A percentile compares a stretch with the other conserved stretches of the same genome.
phyloP scores from a whole-genome alignment of 2,797 vertebrate genomes.

The Centropyge bicolor region DNA sequence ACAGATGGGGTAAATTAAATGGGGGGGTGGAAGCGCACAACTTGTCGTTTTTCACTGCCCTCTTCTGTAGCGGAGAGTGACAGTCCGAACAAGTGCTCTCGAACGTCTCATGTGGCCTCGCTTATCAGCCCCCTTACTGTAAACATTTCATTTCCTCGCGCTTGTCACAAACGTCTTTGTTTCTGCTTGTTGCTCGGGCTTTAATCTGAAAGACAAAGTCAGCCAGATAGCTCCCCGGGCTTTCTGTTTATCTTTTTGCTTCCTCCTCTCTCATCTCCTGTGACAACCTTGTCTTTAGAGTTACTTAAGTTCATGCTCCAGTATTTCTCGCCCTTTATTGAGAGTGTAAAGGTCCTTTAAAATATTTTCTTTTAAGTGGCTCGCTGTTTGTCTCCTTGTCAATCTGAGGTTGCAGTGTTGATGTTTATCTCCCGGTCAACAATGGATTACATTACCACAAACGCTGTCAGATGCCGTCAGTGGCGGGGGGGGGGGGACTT shows the following conservation, averaged over 20 bases:
- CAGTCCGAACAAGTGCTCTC: constrained; percentile 72
- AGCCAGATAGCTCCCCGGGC: constrained; percentile 66
- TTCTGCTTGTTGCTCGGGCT: constrained; percentile 76
- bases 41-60: constrained; percentile 69
- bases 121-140: constrained; percentile 74
- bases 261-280: constrained; percentile 67
- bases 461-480: constrained; percentile 78
- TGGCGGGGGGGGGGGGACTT: constrained; percentile 28
- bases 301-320: constrained; percentile 67
- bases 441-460: constrained; percentile 86
- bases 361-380: constrained; percentile 69
- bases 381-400: constrained; percentile 73
- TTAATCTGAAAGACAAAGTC: constrained; percentile 89
- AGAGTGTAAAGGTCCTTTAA: constrained; percentile 65
- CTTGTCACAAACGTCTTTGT: constrained; percentile 85
- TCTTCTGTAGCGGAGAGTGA: constrained; percentile 64
- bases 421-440: constrained; percentile 87
- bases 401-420: constrained; percentile 81
- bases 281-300: constrained; percentile 76
- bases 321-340: constrained; percentile 65
- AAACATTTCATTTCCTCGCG: constrained; percentile 89
- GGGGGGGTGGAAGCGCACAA: constrained; percentile 30
- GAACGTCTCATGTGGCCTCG: constrained; percentile 68
- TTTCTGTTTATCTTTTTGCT: constrained; percentile 77
- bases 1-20: constrained; percentile 67